Base-by-base conservation (phyloP, 2,888 invertebrate species). In the Ypsolopha scabrella region DNA sequence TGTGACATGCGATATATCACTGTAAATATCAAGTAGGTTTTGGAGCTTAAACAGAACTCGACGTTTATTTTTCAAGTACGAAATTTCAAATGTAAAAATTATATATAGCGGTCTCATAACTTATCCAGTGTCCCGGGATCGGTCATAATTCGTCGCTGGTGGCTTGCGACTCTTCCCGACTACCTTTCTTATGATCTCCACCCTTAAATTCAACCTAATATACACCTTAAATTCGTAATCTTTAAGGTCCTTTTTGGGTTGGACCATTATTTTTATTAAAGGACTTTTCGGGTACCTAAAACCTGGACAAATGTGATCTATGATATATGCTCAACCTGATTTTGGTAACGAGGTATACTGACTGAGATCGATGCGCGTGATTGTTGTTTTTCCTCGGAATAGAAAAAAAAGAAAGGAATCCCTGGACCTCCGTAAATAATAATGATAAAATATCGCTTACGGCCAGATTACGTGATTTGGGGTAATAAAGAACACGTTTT, bases 321-420 rank as follows among this genome's bases (percentile, higher is more conserved):
- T 81, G 83, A 85, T 81, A 79, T 81, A 83, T 81, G 83, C 83
- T 81, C 79, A 80, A 79, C 80, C 78, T 80, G 83, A 81, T 82
- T 85, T 83, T 63, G 75, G 83, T 83, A 85, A 85, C 85, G 75
- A 83, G 83, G 68, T 66, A 63, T 65, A 58, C 63, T 62, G 73
- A 67, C 70, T 66, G 67, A 80, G 85, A 85, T 80, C 70, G 70
- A 85, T 77, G 69, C 58, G 63, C 68, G 64, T 66, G 74, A 72
- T 72, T 75, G 67, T 75, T 76, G 75, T 80, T 78, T 80, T 80
- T 80, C 75, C 67, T 60, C 67, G 68, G 65, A 72, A 67, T 68
- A 67, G 67, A 71, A 72, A 75, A 79, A 78, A 72, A 67, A 61
- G 65, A 68, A 75, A 79, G 76, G 75, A 76, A 75, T 68, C 63